Evolutionary conservation across 2,797 vertebrate species (phyloP).

Genomic region (Chiroxiphia lanceolata): DNA sequence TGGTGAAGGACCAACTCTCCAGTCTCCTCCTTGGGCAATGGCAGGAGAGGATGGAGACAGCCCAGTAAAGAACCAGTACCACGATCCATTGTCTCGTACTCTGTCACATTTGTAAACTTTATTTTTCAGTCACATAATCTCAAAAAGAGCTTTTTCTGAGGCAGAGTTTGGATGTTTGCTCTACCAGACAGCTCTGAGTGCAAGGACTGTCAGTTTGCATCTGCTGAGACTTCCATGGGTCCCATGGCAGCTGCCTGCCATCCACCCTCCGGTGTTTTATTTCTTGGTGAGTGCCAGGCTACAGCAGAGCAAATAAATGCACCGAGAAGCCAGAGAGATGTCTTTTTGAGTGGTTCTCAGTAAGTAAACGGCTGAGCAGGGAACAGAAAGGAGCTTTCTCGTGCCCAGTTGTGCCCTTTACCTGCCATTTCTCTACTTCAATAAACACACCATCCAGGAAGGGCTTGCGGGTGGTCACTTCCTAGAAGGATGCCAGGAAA

Average conservation of each 20-base stretch:
- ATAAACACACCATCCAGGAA: neutral
- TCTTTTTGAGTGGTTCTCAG: neutral
- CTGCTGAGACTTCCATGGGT: neutral
- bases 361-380: neutral
- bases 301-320: neutral
- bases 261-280: neutral
- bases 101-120: neutral
- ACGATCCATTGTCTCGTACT: neutral
- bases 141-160: neutral
- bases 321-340: neutral
- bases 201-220: neutral
- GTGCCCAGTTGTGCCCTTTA: neutral
- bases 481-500: neutral
- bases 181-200: slow-evolving; percentile 21
- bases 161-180: neutral
- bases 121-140: neutral
- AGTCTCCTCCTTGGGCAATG: neutral
- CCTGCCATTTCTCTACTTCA: neutral
- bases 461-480: neutral
- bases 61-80: neutral
- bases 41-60: neutral
- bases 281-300: neutral
- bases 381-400: neutral
- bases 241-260: slow-evolving; percentile 12
- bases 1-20: neutral